Base-by-base conservation (phyloP, 2,113 vertebrate species). In the Halcyon malimbica region DNA sequence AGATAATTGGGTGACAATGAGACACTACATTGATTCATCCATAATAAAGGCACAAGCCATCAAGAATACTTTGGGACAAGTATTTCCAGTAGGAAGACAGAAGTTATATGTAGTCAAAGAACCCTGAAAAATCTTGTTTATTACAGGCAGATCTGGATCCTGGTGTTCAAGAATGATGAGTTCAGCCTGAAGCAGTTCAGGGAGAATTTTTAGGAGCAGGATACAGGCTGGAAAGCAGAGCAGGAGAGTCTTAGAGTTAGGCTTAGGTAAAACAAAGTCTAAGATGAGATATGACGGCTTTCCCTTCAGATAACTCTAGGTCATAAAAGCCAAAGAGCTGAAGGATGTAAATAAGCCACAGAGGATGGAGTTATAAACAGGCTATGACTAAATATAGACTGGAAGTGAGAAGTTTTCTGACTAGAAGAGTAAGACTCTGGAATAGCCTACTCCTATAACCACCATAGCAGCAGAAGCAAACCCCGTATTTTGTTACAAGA, bases 401-500 rank as follows among this genome's bases (percentile, higher is more conserved):
- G 44, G 29, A 76, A 93, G 23, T 1, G 1, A 79, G 48, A 54
- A 65, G n/a, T 4, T 71, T 88, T 71, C 41, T 46, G 59, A 25
- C n/a, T 64, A 64, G 28, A 75, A 79, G 46, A 46, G 24, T 46
- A 79, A 85, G 84, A 63, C 39, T 67, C 29, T 71, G 44, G 35
- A 77, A 67, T 39, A 68, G 13, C 16, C 25, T 60, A 23, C 48
- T 75, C 44, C 46, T 63, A 20, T 37, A 35, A 9, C 26, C 50
- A 33, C 48, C 25, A 29, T 16, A 80, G 53, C 39, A 88, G 25
- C 57, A 80, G 71, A 86, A 85, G 19, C 7, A 83, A 85, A 75
- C 42, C 0, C 0, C 0, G 0, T 39, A 41, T 63, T 82, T 59
- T 18, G 13, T 59, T 60, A 53, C 29, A 65, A 37, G 16, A 57